These are phyloP conservation scores for Mastomys natalensis DNA, from an alignment of 2,113 vertebrate genomes.

Conservation along the genomic window DNA sequence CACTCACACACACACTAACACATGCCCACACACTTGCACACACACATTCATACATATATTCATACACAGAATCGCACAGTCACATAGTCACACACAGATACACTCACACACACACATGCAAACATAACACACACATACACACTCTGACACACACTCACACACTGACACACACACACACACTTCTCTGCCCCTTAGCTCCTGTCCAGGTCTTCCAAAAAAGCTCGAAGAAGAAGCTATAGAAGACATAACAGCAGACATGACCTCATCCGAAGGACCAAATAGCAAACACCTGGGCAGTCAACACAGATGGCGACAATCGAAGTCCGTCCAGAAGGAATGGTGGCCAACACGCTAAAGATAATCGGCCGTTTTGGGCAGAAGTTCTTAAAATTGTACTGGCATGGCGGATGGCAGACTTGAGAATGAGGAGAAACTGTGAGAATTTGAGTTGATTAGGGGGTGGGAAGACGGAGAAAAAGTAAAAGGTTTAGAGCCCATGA, in stretches of 20 bases:
- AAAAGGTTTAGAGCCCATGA: not conserved
- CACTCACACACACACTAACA: no score
- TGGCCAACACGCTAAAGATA: not conserved
- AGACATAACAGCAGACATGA: not conserved
- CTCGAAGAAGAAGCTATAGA: not conserved
- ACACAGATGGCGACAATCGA: not conserved
- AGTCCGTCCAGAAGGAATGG: conserved; percentile 28
- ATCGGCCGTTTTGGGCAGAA: not conserved
- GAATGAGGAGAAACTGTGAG: not conserved
- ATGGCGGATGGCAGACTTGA: not conserved
- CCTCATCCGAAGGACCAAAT: not conserved
- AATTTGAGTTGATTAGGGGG: not conserved
- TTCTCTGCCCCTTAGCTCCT: not conserved
- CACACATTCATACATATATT: no score
- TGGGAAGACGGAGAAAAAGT: not conserved
- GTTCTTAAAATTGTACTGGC: not conserved
- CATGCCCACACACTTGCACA: fast-evolving
- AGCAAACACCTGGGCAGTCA: not conserved
- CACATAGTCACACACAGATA: no score
- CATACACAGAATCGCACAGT: no score
- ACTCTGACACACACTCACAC: not conserved
- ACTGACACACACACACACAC: not conserved
- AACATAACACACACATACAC: no score
- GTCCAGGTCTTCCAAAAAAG: not conserved
- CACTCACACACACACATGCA: no score